Base-by-base conservation (phyloP, 37 sponge, comb jelly and placozoan genomes). In the Chondrosia reniformis region DNA sequence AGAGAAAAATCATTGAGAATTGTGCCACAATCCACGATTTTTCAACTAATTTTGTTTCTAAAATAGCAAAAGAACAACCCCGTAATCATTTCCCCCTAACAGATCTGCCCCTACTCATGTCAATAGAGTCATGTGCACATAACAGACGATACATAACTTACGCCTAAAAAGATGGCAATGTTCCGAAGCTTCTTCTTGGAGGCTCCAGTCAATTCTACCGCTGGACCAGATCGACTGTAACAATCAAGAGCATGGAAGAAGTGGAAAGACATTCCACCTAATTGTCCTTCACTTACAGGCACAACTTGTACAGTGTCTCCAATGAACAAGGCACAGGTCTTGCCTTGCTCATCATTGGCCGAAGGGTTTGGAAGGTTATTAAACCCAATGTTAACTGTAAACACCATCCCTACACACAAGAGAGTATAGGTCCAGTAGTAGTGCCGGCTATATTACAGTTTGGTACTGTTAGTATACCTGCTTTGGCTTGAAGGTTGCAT, bases 151-250 rank as follows among this genome's bases (percentile, higher is more conserved):
- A 13, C 32, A 65, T 19, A 63, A 67, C 86, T 55, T 43, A 93
- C 97, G 83, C 96, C 90, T 33, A 96, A 79, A 56, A 96, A 96
- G 37, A 96, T 96, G 65, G 93, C 95, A 39, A 96, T 89, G 61
- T 84, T 93, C 34, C 76, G 84, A n/a, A 96, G 44, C 77, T 93
- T 90, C 88, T 96, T 96, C 66, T 96, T 96, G 12, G 97, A 83
- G 39, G 77, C 40, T 40, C 84, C 75, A 21, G 85, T 85, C 75
- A 89, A 55, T 58, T 89, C 90, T 4, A 72, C 44, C 13, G 91
- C 89, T 33, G 86, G 76, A 10, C 46, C 63, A 19, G 64, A 67
- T 85, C 85, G 61, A n/a, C n/a, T n/a, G n/a, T n/a, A n/a, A n/a
- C 28, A 72, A 12, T 22, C 25, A 9, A 5, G 30, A 30, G 15